phyloP scores from a whole-genome alignment of 2,888 invertebrate species.

The Drosophila hawaiiensis region DNA sequence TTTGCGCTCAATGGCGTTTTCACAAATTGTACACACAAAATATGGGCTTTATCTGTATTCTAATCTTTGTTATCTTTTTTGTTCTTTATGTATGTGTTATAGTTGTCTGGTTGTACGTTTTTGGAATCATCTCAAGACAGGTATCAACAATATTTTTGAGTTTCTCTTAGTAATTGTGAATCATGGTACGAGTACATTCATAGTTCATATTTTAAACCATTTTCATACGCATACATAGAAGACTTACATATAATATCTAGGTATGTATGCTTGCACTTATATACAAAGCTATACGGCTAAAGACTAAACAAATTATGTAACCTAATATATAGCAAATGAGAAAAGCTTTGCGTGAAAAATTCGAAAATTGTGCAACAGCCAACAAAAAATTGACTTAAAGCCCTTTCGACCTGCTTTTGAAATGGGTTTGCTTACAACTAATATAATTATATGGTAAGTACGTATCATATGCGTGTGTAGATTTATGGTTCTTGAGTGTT shows the following conservation, averaged over 20 bases:
- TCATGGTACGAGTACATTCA: slow-evolving; percentile 20
- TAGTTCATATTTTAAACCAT: slow-evolving; percentile 16
- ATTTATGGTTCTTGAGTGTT: slow-evolving; percentile 4
- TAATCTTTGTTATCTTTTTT: slow-evolving; percentile 28
- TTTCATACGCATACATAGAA: background rate
- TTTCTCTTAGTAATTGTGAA: slow-evolving; percentile 33
- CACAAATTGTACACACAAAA: slow-evolving; percentile 70
- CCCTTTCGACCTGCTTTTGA: slow-evolving; percentile 33
- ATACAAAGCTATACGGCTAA: slow-evolving; percentile 29
- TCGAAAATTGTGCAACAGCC: slow-evolving; percentile 50
- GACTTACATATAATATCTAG: slow-evolving; percentile 13
- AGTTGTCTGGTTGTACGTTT: slow-evolving; percentile 28
- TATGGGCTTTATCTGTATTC: slow-evolving; percentile 58
- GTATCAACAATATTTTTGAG: slow-evolving; percentile 31
- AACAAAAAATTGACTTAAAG: slow-evolving; percentile 57
- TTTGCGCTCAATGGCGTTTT: slow-evolving; percentile 40
- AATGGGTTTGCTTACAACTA: slow-evolving; percentile 27
- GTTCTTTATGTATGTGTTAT: slow-evolving; percentile 27
- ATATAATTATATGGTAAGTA: slow-evolving; percentile 27
- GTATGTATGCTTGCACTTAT: slow-evolving; percentile 23
- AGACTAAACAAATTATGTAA: slow-evolving; percentile 13
- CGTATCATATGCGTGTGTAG: slow-evolving; percentile 24
- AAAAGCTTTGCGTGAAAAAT: slow-evolving; percentile 30
- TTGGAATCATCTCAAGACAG: slow-evolving; percentile 22
- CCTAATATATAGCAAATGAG: slow-evolving; percentile 31